Evolutionary conservation across 2,888 invertebrate species (phyloP).

Genomic region (Zaprionus obscuricornis): DNA sequence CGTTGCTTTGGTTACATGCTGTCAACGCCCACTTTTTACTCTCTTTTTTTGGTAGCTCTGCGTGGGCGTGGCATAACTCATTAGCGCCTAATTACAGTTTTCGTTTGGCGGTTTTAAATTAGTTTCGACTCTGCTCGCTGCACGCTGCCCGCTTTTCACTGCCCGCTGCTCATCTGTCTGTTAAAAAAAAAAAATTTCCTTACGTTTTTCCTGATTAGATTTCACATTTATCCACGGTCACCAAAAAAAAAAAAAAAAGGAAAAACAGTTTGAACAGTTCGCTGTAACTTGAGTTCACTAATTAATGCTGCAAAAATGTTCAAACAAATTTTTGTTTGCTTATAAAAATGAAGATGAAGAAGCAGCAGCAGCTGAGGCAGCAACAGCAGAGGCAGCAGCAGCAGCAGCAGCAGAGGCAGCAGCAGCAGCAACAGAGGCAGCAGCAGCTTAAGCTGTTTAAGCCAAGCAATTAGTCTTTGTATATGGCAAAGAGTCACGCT

Average conservation of each 20-base stretch:
- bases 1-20: slow-evolving; percentile 40
- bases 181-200: neutral
- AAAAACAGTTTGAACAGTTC: neutral
- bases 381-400: too few species aligned
- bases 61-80: slow-evolving; percentile 63
- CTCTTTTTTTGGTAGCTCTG: slow-evolving; percentile 12
- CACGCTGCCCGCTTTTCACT: too few species aligned
- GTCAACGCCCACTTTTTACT: neutral
- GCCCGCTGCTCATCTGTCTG: neutral
- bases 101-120: slow-evolving; percentile 57
- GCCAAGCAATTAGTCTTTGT: slow-evolving; percentile 37
- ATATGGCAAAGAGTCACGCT: slow-evolving; percentile 30
- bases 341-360: too few species aligned
- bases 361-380: too few species aligned
- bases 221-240: neutral
- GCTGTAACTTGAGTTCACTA: slow-evolving; percentile 11
- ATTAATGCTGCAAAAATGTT: too few species aligned
- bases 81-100: slow-evolving; percentile 62
- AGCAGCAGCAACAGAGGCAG: too few species aligned
- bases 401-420: too few species aligned
- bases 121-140: too few species aligned
- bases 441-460: slow-evolving; percentile 24
- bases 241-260: neutral
- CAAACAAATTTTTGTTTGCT: too few species aligned
- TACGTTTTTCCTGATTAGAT: slow-evolving; percentile 44